These are phyloP conservation scores for Chloroceryle amazona DNA, from an alignment of 2,797 vertebrate species.

Conservation along the genomic window DNA sequence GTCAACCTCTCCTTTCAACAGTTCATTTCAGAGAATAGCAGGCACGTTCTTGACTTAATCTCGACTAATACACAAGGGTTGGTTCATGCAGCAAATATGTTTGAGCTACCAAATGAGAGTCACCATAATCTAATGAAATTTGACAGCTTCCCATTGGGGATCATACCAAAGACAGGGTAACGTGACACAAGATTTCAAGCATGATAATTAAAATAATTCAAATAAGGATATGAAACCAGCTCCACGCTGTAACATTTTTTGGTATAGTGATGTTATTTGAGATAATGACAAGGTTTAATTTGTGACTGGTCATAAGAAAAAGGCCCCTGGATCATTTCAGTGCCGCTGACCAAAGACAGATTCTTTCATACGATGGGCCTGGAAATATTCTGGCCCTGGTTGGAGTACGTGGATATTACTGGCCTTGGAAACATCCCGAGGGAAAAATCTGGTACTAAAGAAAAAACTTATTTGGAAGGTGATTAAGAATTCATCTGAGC, in stretches of 20 bases:
- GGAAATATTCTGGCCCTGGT: background rate
- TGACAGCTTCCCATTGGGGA: slow-evolving; percentile 45
- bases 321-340: background rate
- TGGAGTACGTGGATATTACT: background rate
- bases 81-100: background rate
- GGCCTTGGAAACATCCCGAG: background rate
- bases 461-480: background rate
- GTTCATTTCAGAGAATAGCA: slow-evolving; percentile 24
- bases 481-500: background rate
- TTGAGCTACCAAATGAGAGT: slow-evolving; percentile 20
- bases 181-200: background rate
- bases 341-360: rapidly evolving
- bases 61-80: background rate
- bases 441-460: background rate
- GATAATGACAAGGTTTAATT: background rate
- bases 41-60: background rate
- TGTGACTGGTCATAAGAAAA: background rate
- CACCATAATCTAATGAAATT: slow-evolving; percentile 20
- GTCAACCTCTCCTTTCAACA: slow-evolving; percentile 43
- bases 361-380: background rate
- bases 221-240: background rate
- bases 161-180: background rate
- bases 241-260: background rate
- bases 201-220: slow-evolving; percentile 53
- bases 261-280: rapidly evolving